Percentiles rank a stretch among this genome's conserved stretches.
phyloP scores from a whole-genome alignment of 2,113 vertebrate species.

The Globicephala melas region DNA sequence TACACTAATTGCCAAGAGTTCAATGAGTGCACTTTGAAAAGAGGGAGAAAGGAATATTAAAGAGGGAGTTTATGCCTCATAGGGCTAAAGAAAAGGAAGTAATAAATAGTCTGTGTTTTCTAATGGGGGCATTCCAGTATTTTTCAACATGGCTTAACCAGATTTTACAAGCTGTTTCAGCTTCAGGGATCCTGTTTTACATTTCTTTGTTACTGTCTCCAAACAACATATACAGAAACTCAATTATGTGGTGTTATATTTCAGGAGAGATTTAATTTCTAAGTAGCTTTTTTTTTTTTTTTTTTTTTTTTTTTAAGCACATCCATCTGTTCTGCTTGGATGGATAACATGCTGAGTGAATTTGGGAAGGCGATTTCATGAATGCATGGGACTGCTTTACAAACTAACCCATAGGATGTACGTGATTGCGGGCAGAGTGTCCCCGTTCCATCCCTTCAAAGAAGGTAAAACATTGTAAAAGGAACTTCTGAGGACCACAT shows the following conservation, averaged over 20 bases:
- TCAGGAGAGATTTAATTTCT: conserved; percentile 80
- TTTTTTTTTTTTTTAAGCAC: conserved; percentile 48
- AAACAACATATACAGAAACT: conserved; percentile 83
- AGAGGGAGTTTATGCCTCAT: conserved; percentile 75
- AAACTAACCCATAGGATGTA: background rate
- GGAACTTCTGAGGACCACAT: background rate
- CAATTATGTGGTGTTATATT: conserved; percentile 83
- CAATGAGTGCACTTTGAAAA: conserved; percentile 88
- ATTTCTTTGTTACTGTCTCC: conserved; percentile 86
- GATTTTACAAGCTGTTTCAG: conserved; percentile 87
- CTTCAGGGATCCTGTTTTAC: conserved; percentile 85
- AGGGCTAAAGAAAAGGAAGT: conserved; percentile 83
- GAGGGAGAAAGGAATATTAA: conserved; percentile 78
- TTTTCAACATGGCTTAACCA: conserved; percentile 87
- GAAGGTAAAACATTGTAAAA: background rate
- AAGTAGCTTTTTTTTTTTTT: conserved; percentile 69
- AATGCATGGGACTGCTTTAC: conserved; percentile 53
- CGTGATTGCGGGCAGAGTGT: background rate
- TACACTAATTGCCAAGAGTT: conserved; percentile 97
- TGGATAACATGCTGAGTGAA: conserved; percentile 56
- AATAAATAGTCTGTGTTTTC: conserved; percentile 87
- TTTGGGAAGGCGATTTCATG: conserved; percentile 56
- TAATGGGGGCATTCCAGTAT: conserved; percentile 84
- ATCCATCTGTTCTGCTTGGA: background rate
- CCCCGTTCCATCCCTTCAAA: conserved; percentile 24